A percentile compares a stretch with the other conserved stretches of the same genome.
phyloP scores from a whole-genome alignment of 2,797 vertebrate species.

The Saguinus oedipus region DNA sequence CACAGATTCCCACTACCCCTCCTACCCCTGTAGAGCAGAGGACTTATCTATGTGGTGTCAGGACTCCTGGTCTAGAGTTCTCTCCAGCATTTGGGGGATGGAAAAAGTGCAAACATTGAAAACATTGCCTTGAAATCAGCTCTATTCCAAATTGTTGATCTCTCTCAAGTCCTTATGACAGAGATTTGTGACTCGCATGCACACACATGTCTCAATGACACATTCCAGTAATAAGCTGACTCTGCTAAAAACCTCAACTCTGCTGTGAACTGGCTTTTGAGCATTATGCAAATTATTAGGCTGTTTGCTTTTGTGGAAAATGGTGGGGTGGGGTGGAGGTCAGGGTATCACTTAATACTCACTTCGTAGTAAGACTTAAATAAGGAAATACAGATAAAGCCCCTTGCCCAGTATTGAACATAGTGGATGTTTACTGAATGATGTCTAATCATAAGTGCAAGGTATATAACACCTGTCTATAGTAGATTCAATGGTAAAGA shows the following conservation, averaged over 20 bases:
- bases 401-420: background rate
- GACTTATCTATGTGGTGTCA: accelerated
- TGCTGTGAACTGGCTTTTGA: background rate
- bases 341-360: background rate
- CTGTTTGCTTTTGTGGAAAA: background rate
- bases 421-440: background rate
- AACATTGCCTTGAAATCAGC: background rate
- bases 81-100: background rate
- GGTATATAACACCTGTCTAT: accelerated
- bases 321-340: background rate
- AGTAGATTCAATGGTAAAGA: background rate
- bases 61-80: background rate
- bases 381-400: background rate
- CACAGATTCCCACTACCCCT: background rate
- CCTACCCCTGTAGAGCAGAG: background rate
- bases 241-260: background rate
- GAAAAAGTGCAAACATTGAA: background rate
- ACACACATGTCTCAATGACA: background rate
- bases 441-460: background rate
- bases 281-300: background rate
- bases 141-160: background rate
- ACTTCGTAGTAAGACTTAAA: background rate
- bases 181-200: background rate
- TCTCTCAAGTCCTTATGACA: background rate
- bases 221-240: background rate